A percentile compares a stretch with the other conserved stretches of the same genome.
phyloP scores from a whole-genome alignment of 1,140 invertebrate species.

The Drosophila lacteicornis region DNA sequence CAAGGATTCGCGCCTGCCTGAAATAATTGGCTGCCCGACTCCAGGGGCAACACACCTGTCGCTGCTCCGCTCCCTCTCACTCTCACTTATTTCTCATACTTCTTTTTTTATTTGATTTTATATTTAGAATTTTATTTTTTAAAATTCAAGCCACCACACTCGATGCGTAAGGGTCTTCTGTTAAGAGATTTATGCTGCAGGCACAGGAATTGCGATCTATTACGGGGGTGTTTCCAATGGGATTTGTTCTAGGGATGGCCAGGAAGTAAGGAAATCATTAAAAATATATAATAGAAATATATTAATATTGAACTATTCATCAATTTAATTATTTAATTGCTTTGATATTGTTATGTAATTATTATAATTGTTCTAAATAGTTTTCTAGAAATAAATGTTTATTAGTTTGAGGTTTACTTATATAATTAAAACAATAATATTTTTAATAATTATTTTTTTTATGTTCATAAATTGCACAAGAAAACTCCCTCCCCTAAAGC shows the following conservation, averaged over 20 bases:
- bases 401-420: no score
- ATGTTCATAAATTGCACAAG: neutral
- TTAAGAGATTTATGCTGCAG: constrained; percentile 55
- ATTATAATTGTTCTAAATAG: neutral
- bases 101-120: constrained; percentile 21
- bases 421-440: no score
- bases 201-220: constrained; percentile 20
- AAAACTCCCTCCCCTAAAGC: neutral
- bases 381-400: no score
- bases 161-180: constrained; percentile 28
- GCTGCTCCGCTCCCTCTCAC: constrained; percentile 11
- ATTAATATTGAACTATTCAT: neutral
- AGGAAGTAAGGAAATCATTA: neutral
- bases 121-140: constrained; percentile 12
- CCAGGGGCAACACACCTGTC: constrained; percentile 61
- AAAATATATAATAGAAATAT: no score
- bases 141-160: constrained; percentile 45
- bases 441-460: neutral
- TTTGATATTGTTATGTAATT: neutral
- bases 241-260: neutral
- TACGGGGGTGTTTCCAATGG: neutral
- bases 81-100: neutral
- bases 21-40: constrained; percentile 74
- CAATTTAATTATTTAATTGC: neutral
- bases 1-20: constrained; percentile 60